Evolutionary conservation across 2,797 vertebrate genomes (phyloP), one percentile per base, ranked within the genome.

Genomic region (Pygocentrus nattereri): DNA sequence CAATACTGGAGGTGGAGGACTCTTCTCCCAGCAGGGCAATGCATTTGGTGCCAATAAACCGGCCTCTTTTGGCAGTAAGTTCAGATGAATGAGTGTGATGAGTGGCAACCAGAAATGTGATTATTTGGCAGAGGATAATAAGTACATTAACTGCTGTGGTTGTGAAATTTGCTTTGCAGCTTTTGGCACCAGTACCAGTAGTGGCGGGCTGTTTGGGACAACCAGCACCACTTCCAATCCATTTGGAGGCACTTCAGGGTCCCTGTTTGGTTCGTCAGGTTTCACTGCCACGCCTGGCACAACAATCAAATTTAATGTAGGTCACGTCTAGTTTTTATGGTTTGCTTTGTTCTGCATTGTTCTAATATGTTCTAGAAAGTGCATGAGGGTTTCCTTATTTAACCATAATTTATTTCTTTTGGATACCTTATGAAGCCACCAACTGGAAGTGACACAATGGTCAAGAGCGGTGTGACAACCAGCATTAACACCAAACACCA

Each of bases 401-500:
- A n/a, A 79, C 10, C 30, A 5, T 30, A 38, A 50, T 25, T 59
- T 49, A 13, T 10, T 52, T 18, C 5, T 64, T 21, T 12, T 71
- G 27, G 21, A 41, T 61, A 16, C 50, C 73, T 62, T 87, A n/a
- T 25, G n/a, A 88, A 99, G 98, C 95, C 98, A 5, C 97, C 96
- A 0, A 96, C 95, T 0, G 97, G 97, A 79, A 97, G 93, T 2
- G 98, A 99, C 90, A 98, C 97, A 0, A 98, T 99, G 97, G 96
- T 99, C 12, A 99, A 99, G 79, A 96, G 95, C 0, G 97, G 97
- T 0, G 96, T 98, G 80, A 99, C 97, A 86, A 98, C 97, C 0
- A 99, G 95, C 91, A 98, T 99, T 93, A 98, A 96, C 88, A 99
- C 97, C 74, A 99, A 98, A 82, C 98, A 99, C 85, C 98, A 99